Conservation (phyloP, 2,797 vertebrate genomes). For the Aphelocoma californica region DNA sequence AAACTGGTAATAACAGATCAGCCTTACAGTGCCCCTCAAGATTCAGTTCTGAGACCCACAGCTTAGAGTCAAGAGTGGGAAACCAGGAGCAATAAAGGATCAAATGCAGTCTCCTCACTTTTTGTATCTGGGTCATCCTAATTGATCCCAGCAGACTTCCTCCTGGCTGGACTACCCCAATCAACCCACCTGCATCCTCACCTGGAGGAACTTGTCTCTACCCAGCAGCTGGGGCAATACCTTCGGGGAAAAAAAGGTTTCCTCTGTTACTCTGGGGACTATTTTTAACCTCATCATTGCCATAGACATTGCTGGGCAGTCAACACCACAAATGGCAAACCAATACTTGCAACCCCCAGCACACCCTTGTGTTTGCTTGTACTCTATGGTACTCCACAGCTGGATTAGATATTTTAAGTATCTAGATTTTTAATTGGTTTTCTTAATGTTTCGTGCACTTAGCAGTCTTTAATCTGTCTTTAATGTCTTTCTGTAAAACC, state of each 20-base stretch:
- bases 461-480: not conserved
- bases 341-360: not conserved
- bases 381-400: not conserved
- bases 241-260: constrained; percentile 12
- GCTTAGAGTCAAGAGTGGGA: constrained; percentile 14
- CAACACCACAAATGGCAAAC: not conserved
- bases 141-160: constrained; percentile 76
- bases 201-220: constrained; percentile 15
- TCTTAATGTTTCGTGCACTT: not conserved
- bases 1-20: not conserved
- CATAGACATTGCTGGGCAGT: not conserved
- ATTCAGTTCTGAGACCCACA: not conserved
- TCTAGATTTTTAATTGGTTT: not conserved
- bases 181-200: constrained; percentile 56
- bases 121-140: constrained; percentile 62
- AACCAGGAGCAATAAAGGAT: constrained; percentile 6
- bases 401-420: not conserved
- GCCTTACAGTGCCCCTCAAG: not conserved
- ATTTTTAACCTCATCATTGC: constrained; percentile 3
- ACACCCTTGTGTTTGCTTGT: not conserved
- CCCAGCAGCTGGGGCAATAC: constrained; percentile 23
- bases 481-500: not conserved
- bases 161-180: constrained; percentile 52
- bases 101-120: constrained; percentile 7
- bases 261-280: constrained; percentile 2